phyloP scores from a whole-genome alignment of 53 echinoderm and acorn worm genomes.

The Zoroaster sp. region DNA sequence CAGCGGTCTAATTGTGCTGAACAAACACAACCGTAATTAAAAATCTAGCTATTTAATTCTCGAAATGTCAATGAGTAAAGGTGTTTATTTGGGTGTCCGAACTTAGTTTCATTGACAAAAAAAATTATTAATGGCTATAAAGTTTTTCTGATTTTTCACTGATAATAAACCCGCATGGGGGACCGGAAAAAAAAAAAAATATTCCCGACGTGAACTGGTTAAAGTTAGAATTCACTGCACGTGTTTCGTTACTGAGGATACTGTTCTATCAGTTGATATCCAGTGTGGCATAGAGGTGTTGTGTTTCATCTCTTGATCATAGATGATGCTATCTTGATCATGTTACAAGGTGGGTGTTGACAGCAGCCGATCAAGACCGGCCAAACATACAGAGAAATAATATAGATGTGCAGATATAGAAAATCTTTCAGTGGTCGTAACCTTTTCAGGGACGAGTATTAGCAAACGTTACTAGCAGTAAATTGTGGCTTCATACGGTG shows the following conservation, averaged over 20 bases:
- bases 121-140: too few species aligned
- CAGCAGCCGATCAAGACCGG: not conserved
- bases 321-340: constrained; percentile 1
- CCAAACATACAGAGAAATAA: not conserved
- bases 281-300: not conserved
- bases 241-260: not conserved
- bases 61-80: too few species aligned
- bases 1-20: too few species aligned
- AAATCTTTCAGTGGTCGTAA: not conserved
- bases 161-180: too few species aligned
- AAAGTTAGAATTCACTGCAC: too few species aligned
- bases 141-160: too few species aligned
- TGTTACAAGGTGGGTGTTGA: constrained; percentile 10
- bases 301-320: not conserved
- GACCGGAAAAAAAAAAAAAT: too few species aligned
- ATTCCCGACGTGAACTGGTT: too few species aligned
- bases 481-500: not conserved
- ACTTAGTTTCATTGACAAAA: too few species aligned
- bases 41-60: too few species aligned
- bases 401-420: not conserved
- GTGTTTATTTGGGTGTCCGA: too few species aligned
- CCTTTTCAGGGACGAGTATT: not conserved
- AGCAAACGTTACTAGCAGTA: not conserved
- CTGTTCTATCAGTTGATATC: not conserved
- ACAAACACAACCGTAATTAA: too few species aligned